phyloP scores from a whole-genome alignment of 2,888 invertebrate species.

The Lymantria monacha region DNA sequence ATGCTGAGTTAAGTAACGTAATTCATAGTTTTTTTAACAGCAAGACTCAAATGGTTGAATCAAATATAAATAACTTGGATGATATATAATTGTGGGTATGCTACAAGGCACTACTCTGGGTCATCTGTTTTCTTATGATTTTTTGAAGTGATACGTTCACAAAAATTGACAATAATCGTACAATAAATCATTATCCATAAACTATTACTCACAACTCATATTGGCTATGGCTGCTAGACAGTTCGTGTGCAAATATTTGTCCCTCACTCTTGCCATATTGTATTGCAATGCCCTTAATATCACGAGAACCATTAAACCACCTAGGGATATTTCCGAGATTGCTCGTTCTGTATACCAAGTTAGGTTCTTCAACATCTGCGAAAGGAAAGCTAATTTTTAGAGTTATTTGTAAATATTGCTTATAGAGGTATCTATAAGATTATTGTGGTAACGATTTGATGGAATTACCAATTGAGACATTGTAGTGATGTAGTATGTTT shows the following conservation, averaged over 20 bases:
- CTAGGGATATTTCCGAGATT: constrained; percentile 95
- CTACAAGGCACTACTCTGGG: not conserved
- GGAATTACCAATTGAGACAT: too few species aligned
- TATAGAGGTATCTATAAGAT: too few species aligned
- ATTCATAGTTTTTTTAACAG: not conserved
- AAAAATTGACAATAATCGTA: not conserved
- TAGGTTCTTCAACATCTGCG: constrained; percentile 92
- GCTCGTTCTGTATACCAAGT: constrained; percentile 97
- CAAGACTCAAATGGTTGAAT: too few species aligned
- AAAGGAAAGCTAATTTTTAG: not conserved
- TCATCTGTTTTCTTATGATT: not conserved
- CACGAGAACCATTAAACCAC: constrained; percentile 95
- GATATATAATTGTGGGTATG: not conserved
- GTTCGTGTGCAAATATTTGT: constrained; percentile 99
- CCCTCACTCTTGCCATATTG: constrained; percentile 97
- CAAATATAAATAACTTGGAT: not conserved
- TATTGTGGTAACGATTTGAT: too few species aligned
- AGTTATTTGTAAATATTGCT: not conserved
- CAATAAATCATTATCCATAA: not conserved
- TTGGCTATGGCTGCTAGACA: constrained; percentile 99
- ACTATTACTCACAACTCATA: constrained; percentile 89
- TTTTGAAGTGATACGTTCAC: not conserved
- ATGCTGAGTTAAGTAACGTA: not conserved
- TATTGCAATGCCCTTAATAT: constrained; percentile 98
- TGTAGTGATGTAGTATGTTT: too few species aligned